Conservation (phyloP, 2,888 invertebrate genomes). For the Zelleria hepariella region DNA sequence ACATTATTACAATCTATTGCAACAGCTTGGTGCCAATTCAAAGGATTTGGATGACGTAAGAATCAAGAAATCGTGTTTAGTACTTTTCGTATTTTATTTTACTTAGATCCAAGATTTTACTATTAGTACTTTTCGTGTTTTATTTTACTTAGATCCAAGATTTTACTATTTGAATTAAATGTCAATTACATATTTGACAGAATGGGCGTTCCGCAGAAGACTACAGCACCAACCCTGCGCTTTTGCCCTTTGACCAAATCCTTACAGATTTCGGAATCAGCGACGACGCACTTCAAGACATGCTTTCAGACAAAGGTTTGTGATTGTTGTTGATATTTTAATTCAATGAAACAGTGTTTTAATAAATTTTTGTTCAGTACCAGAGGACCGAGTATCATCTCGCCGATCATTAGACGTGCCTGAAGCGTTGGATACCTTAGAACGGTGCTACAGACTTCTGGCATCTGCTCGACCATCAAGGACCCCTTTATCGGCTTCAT, state of each 20-base stretch:
- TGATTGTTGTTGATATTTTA: background rate
- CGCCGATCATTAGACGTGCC: conserved; percentile 79
- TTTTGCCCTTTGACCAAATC: conserved; percentile 78
- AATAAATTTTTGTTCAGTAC: conserved; percentile 66
- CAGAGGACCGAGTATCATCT: conserved; percentile 81
- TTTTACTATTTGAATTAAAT: no score
- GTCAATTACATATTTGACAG: conserved; percentile 56
- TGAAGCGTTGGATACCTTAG: conserved; percentile 80
- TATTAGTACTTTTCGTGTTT: no score
- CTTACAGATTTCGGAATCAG: conserved; percentile 79
- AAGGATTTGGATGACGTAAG: conserved; percentile 87
- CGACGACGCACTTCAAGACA: conserved; percentile 75
- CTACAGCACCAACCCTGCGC: conserved; percentile 77
- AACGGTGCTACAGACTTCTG: conserved; percentile 81
- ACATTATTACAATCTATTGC: conserved; percentile 87
- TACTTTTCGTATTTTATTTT: no score
- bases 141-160: no score
- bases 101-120: no score
- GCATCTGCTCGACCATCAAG: conserved; percentile 73
- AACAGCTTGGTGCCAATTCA: conserved; percentile 89
- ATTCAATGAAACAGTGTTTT: background rate
- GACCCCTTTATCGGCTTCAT: conserved; percentile 73
- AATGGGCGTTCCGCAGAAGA: conserved; percentile 85
- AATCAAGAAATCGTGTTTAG: conserved; percentile 27
- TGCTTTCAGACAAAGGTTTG: conserved; percentile 85